These are phyloP conservation scores for Meloe dianella DNA, from an alignment of 2,888 invertebrate species.

Conservation along the genomic window DNA sequence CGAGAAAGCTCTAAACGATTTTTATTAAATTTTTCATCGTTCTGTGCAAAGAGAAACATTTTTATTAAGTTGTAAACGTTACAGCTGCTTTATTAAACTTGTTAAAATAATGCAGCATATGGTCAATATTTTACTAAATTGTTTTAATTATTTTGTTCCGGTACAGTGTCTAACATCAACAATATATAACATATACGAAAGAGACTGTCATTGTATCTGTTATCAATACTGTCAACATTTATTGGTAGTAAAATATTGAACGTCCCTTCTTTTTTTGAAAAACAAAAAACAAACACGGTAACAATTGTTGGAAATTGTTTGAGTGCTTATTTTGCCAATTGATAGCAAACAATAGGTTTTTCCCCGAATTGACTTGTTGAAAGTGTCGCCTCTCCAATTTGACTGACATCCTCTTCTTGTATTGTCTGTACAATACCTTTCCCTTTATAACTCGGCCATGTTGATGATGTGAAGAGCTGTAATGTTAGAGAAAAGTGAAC, in stretches of 20 bases:
- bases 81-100: slow-evolving; percentile 7
- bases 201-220: too few species aligned
- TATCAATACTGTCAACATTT: too few species aligned
- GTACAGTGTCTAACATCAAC: not conserved
- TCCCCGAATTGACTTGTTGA: not conserved
- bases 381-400: not conserved
- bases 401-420: not conserved
- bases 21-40: not conserved
- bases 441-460: not conserved
- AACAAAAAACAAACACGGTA: not conserved
- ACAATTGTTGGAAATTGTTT: not conserved
- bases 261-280: not conserved
- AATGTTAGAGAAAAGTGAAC: not conserved
- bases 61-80: slow-evolving; percentile 2
- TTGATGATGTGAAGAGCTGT: not conserved
- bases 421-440: not conserved
- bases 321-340: not conserved
- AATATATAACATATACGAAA: too few species aligned
- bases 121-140: not conserved
- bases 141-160: not conserved
- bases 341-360: not conserved
- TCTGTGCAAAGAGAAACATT: not conserved
- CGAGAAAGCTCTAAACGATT: not conserved
- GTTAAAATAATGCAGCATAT: slow-evolving; percentile 3
- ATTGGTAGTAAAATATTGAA: not conserved